A percentile compares a stretch with the other conserved stretches of the same genome.
These are phyloP conservation scores for Eretmocerus hayati DNA, from an alignment of 2,888 invertebrate species.

Conservation along the genomic window DNA sequence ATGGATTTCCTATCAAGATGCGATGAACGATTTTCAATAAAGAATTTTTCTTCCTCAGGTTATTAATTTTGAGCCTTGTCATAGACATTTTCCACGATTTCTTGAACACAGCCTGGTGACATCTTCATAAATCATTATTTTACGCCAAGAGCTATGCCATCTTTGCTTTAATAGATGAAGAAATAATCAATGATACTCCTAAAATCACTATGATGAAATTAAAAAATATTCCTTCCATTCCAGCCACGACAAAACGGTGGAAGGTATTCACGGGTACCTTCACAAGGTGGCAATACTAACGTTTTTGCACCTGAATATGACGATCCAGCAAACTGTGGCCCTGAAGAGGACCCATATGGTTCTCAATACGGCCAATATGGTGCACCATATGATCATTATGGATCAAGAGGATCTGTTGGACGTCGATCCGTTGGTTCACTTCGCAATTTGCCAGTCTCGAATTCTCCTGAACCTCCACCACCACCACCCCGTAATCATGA, in stretches of 20 bases:
- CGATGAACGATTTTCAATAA: too few relatives aligned
- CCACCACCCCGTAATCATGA: slow-evolving; percentile 81
- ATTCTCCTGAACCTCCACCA: slow-evolving; percentile 59
- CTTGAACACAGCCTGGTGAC: too few relatives aligned
- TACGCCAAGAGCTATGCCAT: too few relatives aligned
- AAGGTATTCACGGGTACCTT: slow-evolving; percentile 68
- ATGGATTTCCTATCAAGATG: too few relatives aligned
- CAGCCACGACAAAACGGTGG: slow-evolving; percentile 62
- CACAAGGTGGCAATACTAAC: slow-evolving; percentile 57
- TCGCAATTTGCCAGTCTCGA: slow-evolving; percentile 54
- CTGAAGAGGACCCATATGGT: slow-evolving; percentile 86
- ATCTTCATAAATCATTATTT: too few relatives aligned
- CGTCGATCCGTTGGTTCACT: slow-evolving; percentile 56
- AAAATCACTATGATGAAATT: too few relatives aligned
- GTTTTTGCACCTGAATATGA: slow-evolving; percentile 75
- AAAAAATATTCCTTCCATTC: too few relatives aligned
- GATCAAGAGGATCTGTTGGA: slow-evolving; percentile 73
- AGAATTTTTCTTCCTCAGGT: too few relatives aligned
- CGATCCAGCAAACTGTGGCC: slow-evolving; percentile 86
- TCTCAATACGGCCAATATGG: slow-evolving; percentile 76
- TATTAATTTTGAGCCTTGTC: too few relatives aligned
- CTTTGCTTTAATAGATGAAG: too few relatives aligned
- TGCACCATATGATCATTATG: slow-evolving; percentile 84
- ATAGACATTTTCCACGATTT: too few relatives aligned
- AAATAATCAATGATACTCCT: too few relatives aligned